Evolutionary conservation across 2,888 invertebrate species (phyloP), one percentile per base, ranked within the genome.

Genomic region (Nycteola revayana): DNA sequence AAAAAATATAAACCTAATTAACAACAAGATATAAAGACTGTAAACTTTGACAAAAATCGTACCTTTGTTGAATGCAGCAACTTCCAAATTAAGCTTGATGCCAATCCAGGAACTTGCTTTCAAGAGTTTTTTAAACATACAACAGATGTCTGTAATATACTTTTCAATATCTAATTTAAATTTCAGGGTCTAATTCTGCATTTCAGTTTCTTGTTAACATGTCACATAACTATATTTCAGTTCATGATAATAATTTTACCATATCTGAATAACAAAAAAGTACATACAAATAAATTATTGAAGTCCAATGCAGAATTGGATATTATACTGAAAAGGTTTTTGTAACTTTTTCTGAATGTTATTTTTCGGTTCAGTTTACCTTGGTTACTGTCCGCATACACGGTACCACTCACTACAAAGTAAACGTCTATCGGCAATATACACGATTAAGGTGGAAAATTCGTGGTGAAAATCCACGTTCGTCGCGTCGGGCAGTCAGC

Each of bases 401-500:
- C 39, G 25, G 28, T 35, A 40, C 51, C 59, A 66, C 59, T 60
- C 66, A 66, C 65, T 46, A 40, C 36, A 46, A 56, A 60, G 49
- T 53, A 49, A 47, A 51, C 60, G 56, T 55, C 45, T 55, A 46
- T 62, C 71, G 71, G 57, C 49, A 60, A 55, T 63, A 62, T 70
- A 70, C 64, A 58, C 75, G 75, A 61, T 39, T 21, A 3, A 27
- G 39, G 39, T 37, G 38, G 39, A 42, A 29, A 55, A 41, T 33
- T 33, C 38, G 42, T 47, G 50, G 40, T 55, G 36, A 44, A 54
- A 43, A 53, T 52, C 62, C 68, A 66, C 81, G 78, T 63, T 66
- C 70, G 70, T 66, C 63, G 49, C 56, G 59, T 49, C 53, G 77
- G 80, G 79, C 81, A 79, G 79, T 66, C 64, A 50, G 66, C 74